These are phyloP conservation scores for Loripinus fragilis DNA, from an alignment of 2,888 invertebrate genomes.

Conservation along the genomic window DNA sequence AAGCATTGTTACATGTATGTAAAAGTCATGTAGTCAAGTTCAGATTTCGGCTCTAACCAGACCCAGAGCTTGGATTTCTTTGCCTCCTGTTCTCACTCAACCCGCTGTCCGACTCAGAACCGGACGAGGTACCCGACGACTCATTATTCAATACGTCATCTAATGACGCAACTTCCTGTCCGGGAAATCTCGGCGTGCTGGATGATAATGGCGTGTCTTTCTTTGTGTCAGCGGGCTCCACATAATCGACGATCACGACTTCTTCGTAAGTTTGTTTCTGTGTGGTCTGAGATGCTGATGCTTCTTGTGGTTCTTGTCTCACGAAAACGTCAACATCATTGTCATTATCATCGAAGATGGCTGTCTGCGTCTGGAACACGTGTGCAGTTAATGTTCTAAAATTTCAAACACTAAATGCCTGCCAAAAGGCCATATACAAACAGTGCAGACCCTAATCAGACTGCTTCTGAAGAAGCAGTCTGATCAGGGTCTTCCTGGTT, in stretches of 20 bases:
- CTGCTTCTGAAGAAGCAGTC: too few species aligned
- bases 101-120: conserved; percentile 2
- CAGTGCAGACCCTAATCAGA: too few species aligned
- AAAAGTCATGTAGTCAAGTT: too few species aligned
- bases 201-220: not conserved
- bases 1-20: too few species aligned
- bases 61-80: conserved; percentile 9
- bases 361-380: not conserved
- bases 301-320: not conserved
- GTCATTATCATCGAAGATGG: not conserved
- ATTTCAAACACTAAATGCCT: too few species aligned
- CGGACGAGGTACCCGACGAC: not conserved
- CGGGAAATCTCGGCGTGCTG: not conserved
- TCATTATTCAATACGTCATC: conserved; percentile 7
- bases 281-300: not conserved
- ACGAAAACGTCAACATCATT: not conserved
- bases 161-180: not conserved
- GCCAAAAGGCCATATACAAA: too few species aligned
- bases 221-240: not conserved
- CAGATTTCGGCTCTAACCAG: not conserved
- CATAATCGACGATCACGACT: conserved; percentile 10
- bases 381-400: too few species aligned
- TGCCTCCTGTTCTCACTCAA: not conserved
- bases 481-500: too few species aligned
- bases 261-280: conserved; percentile 7